Evolutionary conservation across 2,113 vertebrate species (phyloP), one percentile per base, ranked within the genome.

Genomic region (Aspidoscelis tigris): DNA sequence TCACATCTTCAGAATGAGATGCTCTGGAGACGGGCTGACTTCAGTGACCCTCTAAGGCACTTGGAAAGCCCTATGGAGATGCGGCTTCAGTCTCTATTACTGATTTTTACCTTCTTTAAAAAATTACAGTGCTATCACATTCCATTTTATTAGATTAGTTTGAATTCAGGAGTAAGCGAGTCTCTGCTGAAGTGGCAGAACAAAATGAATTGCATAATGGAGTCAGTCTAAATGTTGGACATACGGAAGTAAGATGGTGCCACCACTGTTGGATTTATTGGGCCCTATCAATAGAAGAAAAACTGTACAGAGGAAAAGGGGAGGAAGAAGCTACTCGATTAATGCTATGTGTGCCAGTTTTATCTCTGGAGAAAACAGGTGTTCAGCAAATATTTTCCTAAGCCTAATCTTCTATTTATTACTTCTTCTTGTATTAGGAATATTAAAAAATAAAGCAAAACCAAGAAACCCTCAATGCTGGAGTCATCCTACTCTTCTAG

Each of bases 381-480:
- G 69, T 50, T 65, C 86, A 47, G 66, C 83, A 86, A 71, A 86
- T 55, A 76, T 84, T 0, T 7, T 4, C 3, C 83, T 89, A 7
- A 44, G 84, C 39, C 65, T 84, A 70, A 1, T 1, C 70, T 39
- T 76, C 0, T 65, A 4, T 79, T 86, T 58, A 1, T 50, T 16
- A 20, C 22, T 88, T 90, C 47, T 76, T 69, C 89, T 16, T 16
- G 18, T 4, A 61, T 16, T 14, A 61, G 58, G 14, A 61, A 18
- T 58, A 12, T 58, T 58, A 58, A 58, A 58, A 58, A 16, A 14
- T 14, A 58, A 58, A 16, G 55, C 9, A 58, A 58, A 61, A 61
- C 14, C 18, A 61, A 61, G 2, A 0, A 2, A 11, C 88, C 90
- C 75, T 82, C 14, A 71, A 3, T 64, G 16, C 86, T 83, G 77